Percentiles rank a stretch among this genome's conserved stretches.
phyloP scores from a whole-genome alignment of 2,888 invertebrate species.

The Mythimna impura region DNA sequence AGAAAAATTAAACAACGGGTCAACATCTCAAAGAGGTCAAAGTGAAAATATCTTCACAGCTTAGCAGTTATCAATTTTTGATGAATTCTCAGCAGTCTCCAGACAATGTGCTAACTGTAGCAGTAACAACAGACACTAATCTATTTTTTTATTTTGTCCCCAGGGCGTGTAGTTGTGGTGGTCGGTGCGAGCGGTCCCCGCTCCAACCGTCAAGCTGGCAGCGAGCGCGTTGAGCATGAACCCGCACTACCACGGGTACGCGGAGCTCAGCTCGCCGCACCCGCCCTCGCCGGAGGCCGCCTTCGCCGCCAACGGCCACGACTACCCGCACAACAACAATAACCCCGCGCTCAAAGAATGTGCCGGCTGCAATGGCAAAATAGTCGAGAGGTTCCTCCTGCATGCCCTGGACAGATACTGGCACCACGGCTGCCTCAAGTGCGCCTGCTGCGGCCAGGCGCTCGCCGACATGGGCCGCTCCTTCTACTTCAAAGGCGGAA shows the following conservation, averaged over 20 bases:
- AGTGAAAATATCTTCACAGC: constrained; percentile 42
- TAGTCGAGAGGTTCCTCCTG: constrained; percentile 97
- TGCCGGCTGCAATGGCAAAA: constrained; percentile 97
- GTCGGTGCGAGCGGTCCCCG: constrained; percentile 87
- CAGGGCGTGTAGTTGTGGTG: constrained; percentile 90
- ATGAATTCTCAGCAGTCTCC: not conserved
- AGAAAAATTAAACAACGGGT: constrained; percentile 76
- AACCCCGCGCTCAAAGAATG: constrained; percentile 93
- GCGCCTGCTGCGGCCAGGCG: constrained; percentile 96
- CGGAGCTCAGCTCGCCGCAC: constrained; percentile 95
- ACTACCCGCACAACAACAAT: constrained; percentile 91
- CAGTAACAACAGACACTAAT: constrained; percentile 4
- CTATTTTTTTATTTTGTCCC: constrained; percentile 62
- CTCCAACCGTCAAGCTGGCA: constrained; percentile 95
- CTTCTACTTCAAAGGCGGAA: constrained; percentile 97
- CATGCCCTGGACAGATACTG: constrained; percentile 98
- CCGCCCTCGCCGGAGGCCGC: constrained; percentile 94
- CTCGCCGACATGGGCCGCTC: constrained; percentile 97
- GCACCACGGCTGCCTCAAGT: constrained; percentile 98
- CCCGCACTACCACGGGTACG: constrained; percentile 97
- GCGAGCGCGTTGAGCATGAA: constrained; percentile 97
- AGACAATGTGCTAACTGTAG: not conserved
- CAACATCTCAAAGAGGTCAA: constrained; percentile 68
- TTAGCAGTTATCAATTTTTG: constrained; percentile 32
- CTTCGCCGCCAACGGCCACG: constrained; percentile 91